Evolutionary conservation across 2,113 vertebrate genomes (phyloP).

Genomic region (Coracopsis vasa): DNA sequence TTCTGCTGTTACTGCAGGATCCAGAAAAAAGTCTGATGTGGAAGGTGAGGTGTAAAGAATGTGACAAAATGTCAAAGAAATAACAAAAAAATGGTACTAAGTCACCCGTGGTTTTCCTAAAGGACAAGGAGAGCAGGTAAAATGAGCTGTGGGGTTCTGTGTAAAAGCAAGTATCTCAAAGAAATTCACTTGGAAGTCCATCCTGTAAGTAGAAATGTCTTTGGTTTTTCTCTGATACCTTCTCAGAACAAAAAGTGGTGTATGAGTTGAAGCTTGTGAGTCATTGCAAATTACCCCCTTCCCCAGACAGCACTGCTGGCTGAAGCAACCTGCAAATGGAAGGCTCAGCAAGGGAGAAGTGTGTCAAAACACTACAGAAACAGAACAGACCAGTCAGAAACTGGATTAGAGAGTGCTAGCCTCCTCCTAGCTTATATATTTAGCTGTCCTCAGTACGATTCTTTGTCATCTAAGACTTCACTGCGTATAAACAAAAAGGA

Average conservation of each 20-base stretch:
- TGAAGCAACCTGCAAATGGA: neutral
- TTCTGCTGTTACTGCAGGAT: neutral
- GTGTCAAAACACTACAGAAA: neutral
- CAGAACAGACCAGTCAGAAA: neutral
- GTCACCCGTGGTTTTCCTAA: neutral
- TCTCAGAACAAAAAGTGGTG: neutral
- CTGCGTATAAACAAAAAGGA: neutral
- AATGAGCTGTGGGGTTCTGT: neutral
- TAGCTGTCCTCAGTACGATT: neutral
- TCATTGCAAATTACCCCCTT: neutral
- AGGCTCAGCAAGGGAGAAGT: neutral
- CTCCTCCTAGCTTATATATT: neutral
- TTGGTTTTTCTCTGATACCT: neutral
- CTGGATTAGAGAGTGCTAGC: neutral
- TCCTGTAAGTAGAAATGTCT: neutral
- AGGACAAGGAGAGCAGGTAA: neutral
- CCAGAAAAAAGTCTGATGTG: neutral
- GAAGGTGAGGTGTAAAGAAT: neutral
- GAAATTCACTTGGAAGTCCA: neutral
- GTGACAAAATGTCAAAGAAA: neutral
- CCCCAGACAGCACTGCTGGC: neutral
- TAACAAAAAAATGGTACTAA: neutral
- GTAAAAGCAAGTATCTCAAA: neutral
- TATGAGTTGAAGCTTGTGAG: neutral
- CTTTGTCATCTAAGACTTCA: neutral